These are phyloP conservation scores for Tyrannus savana DNA, from an alignment of 2,113 vertebrate species.

Conservation along the genomic window DNA sequence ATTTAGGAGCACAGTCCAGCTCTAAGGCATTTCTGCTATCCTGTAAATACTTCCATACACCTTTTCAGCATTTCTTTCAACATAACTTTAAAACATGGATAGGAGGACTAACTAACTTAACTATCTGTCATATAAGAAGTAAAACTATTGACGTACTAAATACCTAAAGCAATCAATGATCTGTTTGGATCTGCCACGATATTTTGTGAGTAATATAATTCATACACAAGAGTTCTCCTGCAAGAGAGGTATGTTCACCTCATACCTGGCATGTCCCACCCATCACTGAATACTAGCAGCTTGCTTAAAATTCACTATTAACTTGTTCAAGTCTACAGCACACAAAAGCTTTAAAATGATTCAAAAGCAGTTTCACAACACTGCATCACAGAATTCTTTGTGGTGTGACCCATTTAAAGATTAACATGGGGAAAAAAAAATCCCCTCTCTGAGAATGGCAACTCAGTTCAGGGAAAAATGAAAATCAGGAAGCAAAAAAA, in stretches of 20 bases:
- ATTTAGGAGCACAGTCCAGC: neutral
- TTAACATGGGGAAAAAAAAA: neutral
- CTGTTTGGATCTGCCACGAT: neutral
- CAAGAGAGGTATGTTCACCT: neutral
- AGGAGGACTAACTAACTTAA: neutral
- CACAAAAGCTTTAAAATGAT: neutral
- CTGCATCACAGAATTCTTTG: neutral
- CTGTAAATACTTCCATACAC: neutral
- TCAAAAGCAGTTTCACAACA: neutral
- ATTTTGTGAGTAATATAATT: neutral
- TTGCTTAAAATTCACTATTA: neutral
- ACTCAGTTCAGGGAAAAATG: neutral
- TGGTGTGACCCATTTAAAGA: neutral
- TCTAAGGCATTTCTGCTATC: neutral
- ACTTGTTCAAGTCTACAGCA: neutral
- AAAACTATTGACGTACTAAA: neutral
- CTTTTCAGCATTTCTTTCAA: neutral
- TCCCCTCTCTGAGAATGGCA: neutral
- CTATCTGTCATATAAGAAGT: neutral
- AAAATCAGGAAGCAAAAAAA: neutral
- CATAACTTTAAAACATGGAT: accelerated
- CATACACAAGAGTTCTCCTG: neutral
- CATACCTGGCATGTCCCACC: neutral
- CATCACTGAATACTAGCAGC: neutral
- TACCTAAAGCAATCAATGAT: neutral